Evolutionary conservation across 2,113 vertebrate species (phyloP), one percentile per base, ranked within the genome.

Genomic region (Macquaria ambigua): DNA sequence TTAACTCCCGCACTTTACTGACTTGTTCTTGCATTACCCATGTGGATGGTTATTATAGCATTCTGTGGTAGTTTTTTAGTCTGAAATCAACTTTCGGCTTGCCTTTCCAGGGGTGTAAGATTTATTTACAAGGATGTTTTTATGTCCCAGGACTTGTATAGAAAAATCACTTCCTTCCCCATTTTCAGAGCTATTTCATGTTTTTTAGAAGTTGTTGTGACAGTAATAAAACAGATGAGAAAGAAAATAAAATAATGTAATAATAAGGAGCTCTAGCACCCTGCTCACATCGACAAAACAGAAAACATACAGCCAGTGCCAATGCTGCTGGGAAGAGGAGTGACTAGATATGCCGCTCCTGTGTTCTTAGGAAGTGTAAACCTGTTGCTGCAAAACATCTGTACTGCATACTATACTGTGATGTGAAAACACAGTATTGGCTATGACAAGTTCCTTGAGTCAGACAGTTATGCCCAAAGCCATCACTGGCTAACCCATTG

Each of bases 311-410:
- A 66, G 7, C 18, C n/a, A 56, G 2, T 48, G 21, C 3, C 23
- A 73, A 0, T 46, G 52, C 31, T 21, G 1, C 21, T 43, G 5
- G 56, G 25, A 43, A 8, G 62, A 16, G 58, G 20, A 64, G 37
- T 43, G 12, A 21, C 4, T 14, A 31, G 28, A 58, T 48, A 20
- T 15, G 15, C 4, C 39, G 16, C 10, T 52, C 8, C 14, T 41
- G 11, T 77, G 7, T 53, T 83, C 73, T 46, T 70, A 8, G 3
- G 28, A 64, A 37, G 52, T 67, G n/a, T 8, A 52, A 71, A 52
- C 46, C 2, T 62, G 55, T 53, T 43, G 11, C 58, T 43, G 20
- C 12, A 18, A 34, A 64, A 37, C 53, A 1, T n/a, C 11, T 70
- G 14, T 16, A 62, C 10, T 62, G 3, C 16, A 15, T 3, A 1